A percentile compares a stretch with the other conserved stretches of the same genome.
phyloP scores from a whole-genome alignment of 2,797 vertebrate genomes.

The Pseudocheirus occidentalis region DNA sequence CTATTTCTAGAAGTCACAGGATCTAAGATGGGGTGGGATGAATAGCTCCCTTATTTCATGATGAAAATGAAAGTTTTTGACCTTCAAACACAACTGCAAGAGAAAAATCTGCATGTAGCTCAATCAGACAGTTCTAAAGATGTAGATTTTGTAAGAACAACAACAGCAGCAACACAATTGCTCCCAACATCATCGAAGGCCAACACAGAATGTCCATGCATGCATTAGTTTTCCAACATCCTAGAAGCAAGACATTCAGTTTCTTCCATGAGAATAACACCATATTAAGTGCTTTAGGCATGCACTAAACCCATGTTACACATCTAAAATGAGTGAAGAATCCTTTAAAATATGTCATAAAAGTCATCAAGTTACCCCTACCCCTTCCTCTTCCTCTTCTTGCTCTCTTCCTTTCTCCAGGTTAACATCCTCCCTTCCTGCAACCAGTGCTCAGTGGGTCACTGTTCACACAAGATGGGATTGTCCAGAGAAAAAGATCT shows the following conservation, averaged over 20 bases:
- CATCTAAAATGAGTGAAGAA: background rate
- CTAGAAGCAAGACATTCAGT: background rate
- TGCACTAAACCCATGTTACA: background rate
- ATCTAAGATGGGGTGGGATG: background rate
- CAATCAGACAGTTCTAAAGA: background rate
- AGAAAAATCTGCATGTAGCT: background rate
- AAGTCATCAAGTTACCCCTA: background rate
- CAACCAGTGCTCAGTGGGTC: rapidly evolving
- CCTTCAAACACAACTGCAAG: background rate
- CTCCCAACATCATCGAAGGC: background rate
- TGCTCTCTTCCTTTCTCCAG: background rate
- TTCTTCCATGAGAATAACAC: background rate
- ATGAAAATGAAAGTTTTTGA: background rate
- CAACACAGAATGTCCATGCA: background rate
- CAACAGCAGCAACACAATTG: background rate
- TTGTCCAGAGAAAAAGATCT: rapidly evolving
- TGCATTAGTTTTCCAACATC: background rate
- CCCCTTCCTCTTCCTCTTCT: background rate
- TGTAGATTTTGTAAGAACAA: background rate
- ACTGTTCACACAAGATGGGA: rapidly evolving
- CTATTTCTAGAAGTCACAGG: background rate
- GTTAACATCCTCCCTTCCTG: background rate
- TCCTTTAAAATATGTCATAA: background rate
- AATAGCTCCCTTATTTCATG: background rate
- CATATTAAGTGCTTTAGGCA: background rate